Conservation (phyloP, 1,140 invertebrate species). For the Dysdera silvatica region DNA sequence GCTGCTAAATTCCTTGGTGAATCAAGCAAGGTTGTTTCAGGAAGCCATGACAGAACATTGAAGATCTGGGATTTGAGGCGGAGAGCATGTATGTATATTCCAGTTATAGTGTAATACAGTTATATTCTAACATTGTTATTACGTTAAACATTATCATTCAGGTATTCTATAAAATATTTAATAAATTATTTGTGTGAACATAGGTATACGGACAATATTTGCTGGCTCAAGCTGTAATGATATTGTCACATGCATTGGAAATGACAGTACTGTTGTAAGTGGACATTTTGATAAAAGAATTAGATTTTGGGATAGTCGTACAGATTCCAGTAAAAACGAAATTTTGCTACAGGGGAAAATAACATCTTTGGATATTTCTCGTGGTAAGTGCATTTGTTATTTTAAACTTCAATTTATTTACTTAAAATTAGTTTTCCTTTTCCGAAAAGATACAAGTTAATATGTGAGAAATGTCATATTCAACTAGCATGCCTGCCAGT, state of each 20-base stretch:
- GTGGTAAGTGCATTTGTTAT: conserved; percentile 54
- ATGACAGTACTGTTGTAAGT: conserved; percentile 87
- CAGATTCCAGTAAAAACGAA: conserved; percentile 57
- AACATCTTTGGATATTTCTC: conserved; percentile 86
- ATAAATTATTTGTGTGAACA: background rate
- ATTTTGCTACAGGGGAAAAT: conserved; percentile 85
- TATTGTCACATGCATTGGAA: conserved; percentile 75
- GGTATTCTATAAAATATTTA: background rate
- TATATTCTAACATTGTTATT: no score
- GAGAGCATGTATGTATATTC: conserved; percentile 71
- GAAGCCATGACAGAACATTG: conserved; percentile 78
- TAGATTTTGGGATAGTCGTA: conserved; percentile 88
- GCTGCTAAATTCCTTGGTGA: conserved; percentile 87
- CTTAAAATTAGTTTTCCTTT: no score
- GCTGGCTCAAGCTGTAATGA: conserved; percentile 95
- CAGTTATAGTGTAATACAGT: no score
- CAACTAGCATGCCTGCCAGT: no score
- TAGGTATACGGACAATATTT: conserved; percentile 91
- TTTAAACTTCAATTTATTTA: background rate
- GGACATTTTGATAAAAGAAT: conserved; percentile 96
- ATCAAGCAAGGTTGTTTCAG: conserved; percentile 66
- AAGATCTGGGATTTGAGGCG: conserved; percentile 95
- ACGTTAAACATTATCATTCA: background rate
- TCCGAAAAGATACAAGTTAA: no score
- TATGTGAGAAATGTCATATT: no score